A percentile compares a stretch with the other conserved stretches of the same genome.
Conservation (phyloP, 37 sponge, comb jelly and placozoan genomes). For the Haliclona indistincta region DNA sequence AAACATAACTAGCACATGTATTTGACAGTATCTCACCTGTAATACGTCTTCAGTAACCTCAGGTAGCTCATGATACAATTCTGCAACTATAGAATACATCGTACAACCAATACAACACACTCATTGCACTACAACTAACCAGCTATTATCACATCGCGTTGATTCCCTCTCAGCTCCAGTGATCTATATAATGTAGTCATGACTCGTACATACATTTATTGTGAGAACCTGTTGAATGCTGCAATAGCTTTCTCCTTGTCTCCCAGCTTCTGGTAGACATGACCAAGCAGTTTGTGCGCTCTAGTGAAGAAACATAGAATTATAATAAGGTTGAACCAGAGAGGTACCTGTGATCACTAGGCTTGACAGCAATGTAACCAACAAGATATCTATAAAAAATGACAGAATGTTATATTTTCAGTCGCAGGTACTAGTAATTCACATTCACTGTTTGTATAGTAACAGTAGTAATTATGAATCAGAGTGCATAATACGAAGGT, state of each 20-base stretch:
- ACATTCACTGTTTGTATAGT: too few species aligned
- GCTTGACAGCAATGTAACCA: constrained; percentile 45
- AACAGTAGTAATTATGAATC: too few species aligned
- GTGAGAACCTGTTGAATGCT: constrained; percentile 40
- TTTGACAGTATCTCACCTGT: not conserved
- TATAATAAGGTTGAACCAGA: not conserved
- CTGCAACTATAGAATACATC: not conserved
- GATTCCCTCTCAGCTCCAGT: constrained; percentile 54
- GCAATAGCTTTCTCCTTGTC: constrained; percentile 23
- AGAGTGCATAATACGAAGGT: too few species aligned
- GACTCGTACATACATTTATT: not conserved
- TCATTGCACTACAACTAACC: constrained; percentile 25
- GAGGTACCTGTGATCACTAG: constrained; percentile 31
- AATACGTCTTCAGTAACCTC: not conserved
- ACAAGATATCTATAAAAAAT: constrained; percentile 31
- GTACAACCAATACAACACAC: not conserved
- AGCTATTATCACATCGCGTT: constrained; percentile 53
- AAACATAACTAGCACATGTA: not conserved
- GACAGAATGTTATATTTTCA: not conserved
- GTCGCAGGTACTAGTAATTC: too few species aligned
- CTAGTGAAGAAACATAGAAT: not conserved
- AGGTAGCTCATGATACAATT: not conserved
- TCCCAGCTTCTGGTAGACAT: constrained; percentile 18
- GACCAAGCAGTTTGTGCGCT: constrained; percentile 67
- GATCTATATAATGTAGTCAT: constrained; percentile 32